A percentile compares a stretch with the other conserved stretches of the same genome.
Evolutionary conservation across 2,888 invertebrate genomes (phyloP).

Genomic region (Antitype chi): DNA sequence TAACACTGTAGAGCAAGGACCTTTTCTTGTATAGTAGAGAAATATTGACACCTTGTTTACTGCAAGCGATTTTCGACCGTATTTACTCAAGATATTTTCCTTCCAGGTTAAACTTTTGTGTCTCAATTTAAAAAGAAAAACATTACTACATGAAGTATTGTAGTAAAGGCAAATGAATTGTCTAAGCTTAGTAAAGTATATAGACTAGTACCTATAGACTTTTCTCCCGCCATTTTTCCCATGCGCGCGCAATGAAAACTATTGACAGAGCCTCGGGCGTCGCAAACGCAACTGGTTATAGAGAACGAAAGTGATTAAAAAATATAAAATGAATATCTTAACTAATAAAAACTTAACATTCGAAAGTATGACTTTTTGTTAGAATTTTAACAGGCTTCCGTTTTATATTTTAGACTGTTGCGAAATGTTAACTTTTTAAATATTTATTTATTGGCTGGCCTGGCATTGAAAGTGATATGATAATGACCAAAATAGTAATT

Average conservation of each 20-base stretch:
- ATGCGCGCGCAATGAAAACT: slow-evolving; percentile 69
- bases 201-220: slow-evolving; percentile 51
- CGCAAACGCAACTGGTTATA: slow-evolving; percentile 61
- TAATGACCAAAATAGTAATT: slow-evolving; percentile 63
- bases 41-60: slow-evolving; percentile 4
- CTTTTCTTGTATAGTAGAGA: not conserved
- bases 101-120: no score
- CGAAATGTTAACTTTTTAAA: slow-evolving; percentile 50
- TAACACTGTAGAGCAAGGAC: not conserved
- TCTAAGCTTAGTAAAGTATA: slow-evolving; percentile 64
- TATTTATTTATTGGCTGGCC: slow-evolving; percentile 44
- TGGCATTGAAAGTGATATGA: slow-evolving; percentile 67
- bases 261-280: slow-evolving; percentile 33
- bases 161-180: slow-evolving; percentile 66
- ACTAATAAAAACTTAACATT: slow-evolving; percentile 24
- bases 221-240: slow-evolving; percentile 72
- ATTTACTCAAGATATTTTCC: slow-evolving; percentile 8
- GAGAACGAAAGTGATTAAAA: slow-evolving; percentile 78
- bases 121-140: slow-evolving; percentile 10
- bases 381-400: slow-evolving; percentile 22
- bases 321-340: slow-evolving; percentile 35
- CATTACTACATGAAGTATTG: slow-evolving; percentile 24
- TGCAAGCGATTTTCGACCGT: not conserved
- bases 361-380: slow-evolving; percentile 50
- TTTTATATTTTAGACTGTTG: slow-evolving; percentile 28